Evolutionary conservation across 1,140 invertebrate genomes (phyloP).

Genomic region (Camponotus floridanus): DNA sequence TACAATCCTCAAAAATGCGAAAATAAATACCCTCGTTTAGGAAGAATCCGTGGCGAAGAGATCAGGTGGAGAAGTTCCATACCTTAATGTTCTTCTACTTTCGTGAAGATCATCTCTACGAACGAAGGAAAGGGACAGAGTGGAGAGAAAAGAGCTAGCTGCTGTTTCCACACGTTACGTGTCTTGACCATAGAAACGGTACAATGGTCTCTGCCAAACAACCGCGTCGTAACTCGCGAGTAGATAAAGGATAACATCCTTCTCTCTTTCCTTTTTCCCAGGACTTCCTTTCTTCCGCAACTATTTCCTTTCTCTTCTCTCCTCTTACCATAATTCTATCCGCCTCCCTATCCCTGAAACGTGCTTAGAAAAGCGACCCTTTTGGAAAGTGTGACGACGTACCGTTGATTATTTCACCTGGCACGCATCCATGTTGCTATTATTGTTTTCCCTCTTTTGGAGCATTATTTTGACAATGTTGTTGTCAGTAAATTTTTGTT

Average conservation of each 20-base stretch:
- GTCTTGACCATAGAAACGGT: slow-evolving; percentile 71
- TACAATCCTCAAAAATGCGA: slow-evolving; percentile 7
- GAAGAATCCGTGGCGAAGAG: slow-evolving; percentile 7
- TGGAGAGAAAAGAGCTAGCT: slow-evolving; percentile 21
- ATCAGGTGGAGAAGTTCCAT: slow-evolving; percentile 45
- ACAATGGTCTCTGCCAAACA: slow-evolving; percentile 72
- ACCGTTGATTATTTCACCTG: slow-evolving; percentile 44
- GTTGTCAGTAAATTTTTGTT: background rate
- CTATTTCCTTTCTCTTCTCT: slow-evolving; percentile 57
- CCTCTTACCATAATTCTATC: slow-evolving; percentile 3
- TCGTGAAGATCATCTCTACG: slow-evolving; percentile 51
- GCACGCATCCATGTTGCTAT: slow-evolving; percentile 22
- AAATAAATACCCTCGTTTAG: slow-evolving; percentile 41
- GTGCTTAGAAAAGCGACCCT: slow-evolving; percentile 67
- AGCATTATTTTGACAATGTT: background rate
- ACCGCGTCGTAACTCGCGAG: slow-evolving; percentile 71
- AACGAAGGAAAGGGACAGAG: background rate
- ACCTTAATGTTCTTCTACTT: slow-evolving; percentile 53
- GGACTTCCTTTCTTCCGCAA: slow-evolving; percentile 35
- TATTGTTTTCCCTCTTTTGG: background rate
- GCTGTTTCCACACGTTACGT: slow-evolving; percentile 66
- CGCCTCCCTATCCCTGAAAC: slow-evolving; percentile 61
- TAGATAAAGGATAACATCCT: slow-evolving; percentile 69
- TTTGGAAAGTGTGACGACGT: slow-evolving; percentile 23
- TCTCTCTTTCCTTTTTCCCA: slow-evolving; percentile 36